Evolutionary conservation across 2,888 invertebrate genomes (phyloP), one percentile per base, ranked within the genome.

Genomic region (Chironomus tentans): DNA sequence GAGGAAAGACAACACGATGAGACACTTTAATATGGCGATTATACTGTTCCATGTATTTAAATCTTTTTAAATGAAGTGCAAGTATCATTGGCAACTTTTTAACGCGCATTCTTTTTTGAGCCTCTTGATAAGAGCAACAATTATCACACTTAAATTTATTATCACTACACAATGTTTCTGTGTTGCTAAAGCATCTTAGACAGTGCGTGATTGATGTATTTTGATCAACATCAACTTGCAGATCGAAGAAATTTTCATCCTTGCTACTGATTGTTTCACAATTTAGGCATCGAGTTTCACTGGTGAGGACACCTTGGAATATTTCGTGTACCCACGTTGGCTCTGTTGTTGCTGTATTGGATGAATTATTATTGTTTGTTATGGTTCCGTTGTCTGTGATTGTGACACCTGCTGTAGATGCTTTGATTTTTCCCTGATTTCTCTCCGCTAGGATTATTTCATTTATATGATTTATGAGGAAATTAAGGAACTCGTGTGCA

Each of bases 301-400:
- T 98, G 3, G 99, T 99, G 78, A 99, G 88, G 75, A 98, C 98
- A 79, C 99, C 99, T 86, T 99, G 98, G 86, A 99, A 99, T 82
- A 99, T 98, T 85, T 99, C 99, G 83, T 98, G 98, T 77, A 99
- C 98, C 99, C 99, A 99, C 1, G 98, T 98, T 71, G 96, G 94
- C 81, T 97, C 96, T 0, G 65, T 38, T 1, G 7, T 71, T 71
- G 50, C 28, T 22, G 61, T 28, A 15, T 22, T 74, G 48, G n/a
- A 24, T 12, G 65, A 24, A 65, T 65, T 65, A 13, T 13, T 56
- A 38, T 73, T 61, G 47, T 47, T 69, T 13, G 69, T 18, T 38
- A 24, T 3, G 38, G 12, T 68, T n/a, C 68, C 50, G 21, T 50
- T 50, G 48, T 47, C 22, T 21, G 47, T 15, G 4, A 69, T 15